Percentiles rank a stretch among this genome's conserved stretches.
Conservation (phyloP, 2,888 invertebrate species). For the Sarcophaga variegata region DNA sequence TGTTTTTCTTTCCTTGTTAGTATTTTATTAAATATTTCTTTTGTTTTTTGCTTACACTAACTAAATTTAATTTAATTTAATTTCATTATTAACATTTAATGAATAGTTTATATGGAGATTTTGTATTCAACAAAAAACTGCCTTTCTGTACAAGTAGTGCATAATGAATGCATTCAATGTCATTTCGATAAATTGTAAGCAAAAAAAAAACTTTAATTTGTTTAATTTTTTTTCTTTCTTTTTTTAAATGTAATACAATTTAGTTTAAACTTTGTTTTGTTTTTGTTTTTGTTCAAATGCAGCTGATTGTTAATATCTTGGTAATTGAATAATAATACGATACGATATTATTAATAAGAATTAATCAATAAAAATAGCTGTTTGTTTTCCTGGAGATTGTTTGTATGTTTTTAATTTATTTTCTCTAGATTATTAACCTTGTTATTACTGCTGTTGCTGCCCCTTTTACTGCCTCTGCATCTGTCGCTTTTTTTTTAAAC, state of each 20-base stretch:
- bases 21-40: slow-evolving; percentile 16
- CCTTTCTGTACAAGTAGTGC: background rate
- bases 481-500: background rate
- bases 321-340: slow-evolving; percentile 9
- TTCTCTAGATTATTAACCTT: slow-evolving; percentile 56
- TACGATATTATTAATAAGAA: background rate
- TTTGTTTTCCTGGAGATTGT: slow-evolving; percentile 68
- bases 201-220: slow-evolving; percentile 38
- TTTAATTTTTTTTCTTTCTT: slow-evolving; percentile 11
- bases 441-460: slow-evolving; percentile 14
- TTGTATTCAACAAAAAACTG: slow-evolving; percentile 19
- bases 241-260: slow-evolving; percentile 39
- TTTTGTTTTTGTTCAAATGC: slow-evolving; percentile 36
- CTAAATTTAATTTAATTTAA: slow-evolving; percentile 36
- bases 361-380: slow-evolving; percentile 50
- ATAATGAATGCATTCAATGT: slow-evolving; percentile 32
- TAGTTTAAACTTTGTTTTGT: slow-evolving; percentile 39
- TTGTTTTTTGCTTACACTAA: slow-evolving; percentile 39
- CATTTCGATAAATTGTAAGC: slow-evolving; percentile 34
- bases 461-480: slow-evolving; percentile 13
- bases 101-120: slow-evolving; percentile 44
- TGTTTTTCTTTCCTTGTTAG: slow-evolving; percentile 44
- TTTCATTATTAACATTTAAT: slow-evolving; percentile 46
- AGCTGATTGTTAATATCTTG: slow-evolving; percentile 20
- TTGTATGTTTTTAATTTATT: background rate